phyloP scores from a whole-genome alignment of 1,140 invertebrate species.

The Anoplophora glabripennis region DNA sequence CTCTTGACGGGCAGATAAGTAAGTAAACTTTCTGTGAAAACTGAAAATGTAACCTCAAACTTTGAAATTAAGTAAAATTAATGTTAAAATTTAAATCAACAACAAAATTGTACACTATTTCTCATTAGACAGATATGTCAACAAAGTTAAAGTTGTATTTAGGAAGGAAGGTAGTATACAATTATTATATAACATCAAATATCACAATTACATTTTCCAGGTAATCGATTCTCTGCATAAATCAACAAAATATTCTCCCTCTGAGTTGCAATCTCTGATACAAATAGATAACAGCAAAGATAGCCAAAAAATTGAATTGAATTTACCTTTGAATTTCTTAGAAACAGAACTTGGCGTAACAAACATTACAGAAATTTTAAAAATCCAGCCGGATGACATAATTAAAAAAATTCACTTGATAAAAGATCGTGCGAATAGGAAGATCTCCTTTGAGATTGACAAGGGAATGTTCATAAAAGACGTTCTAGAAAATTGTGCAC shows the following conservation, averaged over 20 bases:
- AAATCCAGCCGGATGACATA: conserved; percentile 48
- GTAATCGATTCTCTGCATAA: conserved; percentile 38
- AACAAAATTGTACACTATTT: conserved; percentile 1
- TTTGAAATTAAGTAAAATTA: too few relatives aligned
- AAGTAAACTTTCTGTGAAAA: too few relatives aligned
- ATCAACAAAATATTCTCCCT: conserved; percentile 31
- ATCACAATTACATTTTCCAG: conserved; percentile 22
- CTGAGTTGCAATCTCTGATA: conserved; percentile 40
- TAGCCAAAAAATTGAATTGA: conserved; percentile 38
- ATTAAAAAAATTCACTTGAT: conserved; percentile 39
- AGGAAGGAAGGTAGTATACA: conserved; percentile 39
- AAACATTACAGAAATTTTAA: conserved; percentile 41
- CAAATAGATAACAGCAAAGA: conserved; percentile 32
- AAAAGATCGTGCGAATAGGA: conserved; percentile 38
- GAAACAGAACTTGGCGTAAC: conserved; percentile 43
- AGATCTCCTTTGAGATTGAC: conserved; percentile 45
- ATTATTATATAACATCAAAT: neutral
- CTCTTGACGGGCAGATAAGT: too few relatives aligned
- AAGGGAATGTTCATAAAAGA: conserved; percentile 46
- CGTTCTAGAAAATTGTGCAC: conserved; percentile 42
- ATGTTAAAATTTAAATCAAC: neutral
- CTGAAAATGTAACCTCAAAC: too few relatives aligned
- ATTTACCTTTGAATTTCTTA: conserved; percentile 35
- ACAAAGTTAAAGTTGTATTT: conserved; percentile 46
- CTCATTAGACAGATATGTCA: conserved; percentile 32